These are phyloP conservation scores for Azemiops feae DNA, from an alignment of 2,113 vertebrate genomes.

Conservation along the genomic window DNA sequence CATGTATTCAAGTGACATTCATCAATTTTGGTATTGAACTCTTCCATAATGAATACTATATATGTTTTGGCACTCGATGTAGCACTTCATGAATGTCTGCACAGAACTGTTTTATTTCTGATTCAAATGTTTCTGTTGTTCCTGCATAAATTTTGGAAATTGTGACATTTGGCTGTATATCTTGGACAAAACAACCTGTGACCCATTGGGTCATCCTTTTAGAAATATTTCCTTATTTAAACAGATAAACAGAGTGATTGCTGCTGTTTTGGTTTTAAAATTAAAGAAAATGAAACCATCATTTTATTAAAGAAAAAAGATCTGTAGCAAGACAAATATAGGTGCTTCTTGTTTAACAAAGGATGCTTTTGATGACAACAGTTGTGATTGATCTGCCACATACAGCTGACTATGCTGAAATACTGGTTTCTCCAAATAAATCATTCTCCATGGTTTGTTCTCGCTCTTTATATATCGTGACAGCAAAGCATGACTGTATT, in stretches of 20 bases:
- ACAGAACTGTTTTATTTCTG: neutral
- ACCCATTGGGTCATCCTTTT: neutral
- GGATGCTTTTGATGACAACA: neutral
- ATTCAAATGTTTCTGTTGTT: neutral
- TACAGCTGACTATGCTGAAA: neutral
- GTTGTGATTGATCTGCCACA: neutral
- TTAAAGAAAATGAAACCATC: neutral
- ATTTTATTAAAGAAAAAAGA: neutral
- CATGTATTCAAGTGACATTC: neutral
- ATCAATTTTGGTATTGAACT: neutral
- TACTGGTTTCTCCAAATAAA: neutral
- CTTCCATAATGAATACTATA: neutral
- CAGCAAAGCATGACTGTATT: neutral
- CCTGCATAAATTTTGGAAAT: neutral
- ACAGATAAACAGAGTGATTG: neutral
- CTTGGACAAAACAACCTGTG: neutral
- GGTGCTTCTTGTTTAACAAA: neutral
- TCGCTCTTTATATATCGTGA: neutral
- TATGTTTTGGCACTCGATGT: neutral
- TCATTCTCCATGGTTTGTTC: neutral
- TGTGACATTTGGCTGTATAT: neutral
- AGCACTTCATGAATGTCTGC: neutral
- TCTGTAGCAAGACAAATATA: neutral
- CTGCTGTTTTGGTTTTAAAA: neutral
- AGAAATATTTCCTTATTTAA: neutral